Percentiles rank a stretch among this genome's conserved stretches.
Evolutionary conservation across 2,113 vertebrate species (phyloP).

Genomic region (Erythrolamprus reginae): DNA sequence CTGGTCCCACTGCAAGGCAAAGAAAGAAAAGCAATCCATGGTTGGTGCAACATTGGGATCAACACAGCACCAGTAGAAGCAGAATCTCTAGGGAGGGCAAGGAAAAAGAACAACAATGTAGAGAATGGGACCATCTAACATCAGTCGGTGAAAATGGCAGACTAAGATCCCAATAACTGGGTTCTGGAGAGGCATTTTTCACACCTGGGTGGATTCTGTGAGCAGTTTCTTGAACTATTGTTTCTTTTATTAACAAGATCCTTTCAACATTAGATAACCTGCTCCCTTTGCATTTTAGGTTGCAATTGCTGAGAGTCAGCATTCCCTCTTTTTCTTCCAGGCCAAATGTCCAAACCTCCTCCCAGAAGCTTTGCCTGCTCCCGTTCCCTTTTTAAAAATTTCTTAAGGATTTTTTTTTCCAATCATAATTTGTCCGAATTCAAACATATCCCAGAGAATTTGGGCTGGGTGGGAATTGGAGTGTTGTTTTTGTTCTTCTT

Average conservation of each 20-base stretch:
- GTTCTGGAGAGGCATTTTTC: not conserved
- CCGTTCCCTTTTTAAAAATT: not conserved
- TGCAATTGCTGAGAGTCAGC: not conserved
- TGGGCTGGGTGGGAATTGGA: not conserved
- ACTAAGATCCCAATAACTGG: not conserved
- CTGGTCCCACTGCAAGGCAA: slow-evolving; percentile 66
- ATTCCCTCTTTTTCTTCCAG: not conserved
- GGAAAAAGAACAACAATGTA: not conserved
- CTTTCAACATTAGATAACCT: not conserved
- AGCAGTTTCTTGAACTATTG: not conserved
- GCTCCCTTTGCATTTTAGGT: not conserved
- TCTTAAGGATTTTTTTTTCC: not conserved
- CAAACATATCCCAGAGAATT: not conserved
- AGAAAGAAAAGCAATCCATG: slow-evolving; percentile 37
- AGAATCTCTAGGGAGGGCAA: not conserved
- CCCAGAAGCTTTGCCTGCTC: not conserved
- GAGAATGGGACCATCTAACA: not conserved
- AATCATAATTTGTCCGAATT: not conserved
- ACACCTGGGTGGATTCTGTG: no score
- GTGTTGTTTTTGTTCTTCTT: not conserved
- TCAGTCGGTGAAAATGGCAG: not conserved
- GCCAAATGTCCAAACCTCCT: not conserved
- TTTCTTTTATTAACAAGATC: not conserved
- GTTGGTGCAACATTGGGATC: slow-evolving; percentile 27
- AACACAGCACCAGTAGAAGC: not conserved